These are phyloP conservation scores for Entosphenus tridentatus DNA, from an alignment of 2,113 vertebrate genomes.

Conservation along the genomic window DNA sequence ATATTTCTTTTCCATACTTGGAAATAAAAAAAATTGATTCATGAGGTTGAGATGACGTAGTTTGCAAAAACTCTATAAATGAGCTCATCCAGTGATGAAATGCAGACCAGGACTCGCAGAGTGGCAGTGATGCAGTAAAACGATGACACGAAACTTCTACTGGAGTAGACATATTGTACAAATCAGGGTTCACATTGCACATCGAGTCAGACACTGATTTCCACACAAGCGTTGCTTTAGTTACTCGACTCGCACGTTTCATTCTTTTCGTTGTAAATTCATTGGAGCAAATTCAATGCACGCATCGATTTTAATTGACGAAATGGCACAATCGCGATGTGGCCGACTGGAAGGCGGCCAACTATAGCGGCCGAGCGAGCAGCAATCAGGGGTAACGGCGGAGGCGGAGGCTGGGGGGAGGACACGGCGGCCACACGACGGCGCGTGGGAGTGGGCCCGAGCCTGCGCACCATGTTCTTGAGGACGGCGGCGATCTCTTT, in stretches of 20 bases:
- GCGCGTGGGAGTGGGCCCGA: background rate
- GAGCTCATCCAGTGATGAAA: background rate
- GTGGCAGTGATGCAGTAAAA: too few species aligned
- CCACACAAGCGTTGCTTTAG: too few species aligned
- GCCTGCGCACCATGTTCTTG: background rate
- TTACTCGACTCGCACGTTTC: too few species aligned
- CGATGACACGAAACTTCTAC: too few species aligned
- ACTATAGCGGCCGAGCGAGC: background rate
- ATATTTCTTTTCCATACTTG: background rate
- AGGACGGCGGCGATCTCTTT: conserved; percentile 4
- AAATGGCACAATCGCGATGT: background rate
- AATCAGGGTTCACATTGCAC: too few species aligned
- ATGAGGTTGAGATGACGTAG: background rate
- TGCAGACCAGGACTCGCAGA: too few species aligned
- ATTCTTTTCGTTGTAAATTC: too few species aligned
- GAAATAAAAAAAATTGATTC: background rate
- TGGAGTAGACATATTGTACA: too few species aligned
- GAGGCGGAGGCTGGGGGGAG: background rate
- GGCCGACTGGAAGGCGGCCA: background rate
- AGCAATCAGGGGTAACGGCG: background rate
- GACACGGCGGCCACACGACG: background rate
- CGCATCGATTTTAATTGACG: background rate
- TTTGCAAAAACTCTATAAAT: background rate
- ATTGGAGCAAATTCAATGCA: too few species aligned
- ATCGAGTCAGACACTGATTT: too few species aligned